Conservation (phyloP, 2,113 vertebrate genomes). For the Macrotus californicus region DNA sequence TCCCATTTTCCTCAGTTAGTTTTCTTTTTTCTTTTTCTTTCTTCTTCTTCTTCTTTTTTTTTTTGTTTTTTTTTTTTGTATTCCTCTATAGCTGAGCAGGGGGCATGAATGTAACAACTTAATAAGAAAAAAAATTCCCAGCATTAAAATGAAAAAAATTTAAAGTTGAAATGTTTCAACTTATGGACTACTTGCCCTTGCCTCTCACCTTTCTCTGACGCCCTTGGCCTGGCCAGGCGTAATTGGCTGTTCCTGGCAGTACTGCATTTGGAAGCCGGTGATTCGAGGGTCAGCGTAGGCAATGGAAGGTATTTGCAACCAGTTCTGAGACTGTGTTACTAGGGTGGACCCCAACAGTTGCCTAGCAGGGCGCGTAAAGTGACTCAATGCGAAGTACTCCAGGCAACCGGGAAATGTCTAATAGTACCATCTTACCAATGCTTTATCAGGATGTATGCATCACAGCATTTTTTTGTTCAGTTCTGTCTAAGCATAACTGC, state of each 20-base stretch:
- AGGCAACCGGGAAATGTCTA: not conserved
- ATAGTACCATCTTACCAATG: not conserved
- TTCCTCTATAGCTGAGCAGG: not conserved
- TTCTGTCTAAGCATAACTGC: not conserved
- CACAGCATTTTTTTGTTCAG: not conserved
- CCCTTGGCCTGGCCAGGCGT: not conserved
- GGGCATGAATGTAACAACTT: not conserved
- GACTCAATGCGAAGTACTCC: not conserved
- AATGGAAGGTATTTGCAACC: not conserved
- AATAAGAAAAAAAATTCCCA: not conserved
- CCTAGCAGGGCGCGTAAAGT: not conserved
- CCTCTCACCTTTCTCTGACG: not conserved
- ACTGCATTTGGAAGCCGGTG: constrained; percentile 10
- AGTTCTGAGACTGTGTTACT: not conserved
- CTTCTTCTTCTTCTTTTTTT: not conserved
- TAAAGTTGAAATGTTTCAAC: not conserved
- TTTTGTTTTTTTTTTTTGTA: not conserved
- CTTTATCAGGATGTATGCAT: not conserved
- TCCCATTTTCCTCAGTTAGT: not conserved
- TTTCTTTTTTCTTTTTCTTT: not conserved
- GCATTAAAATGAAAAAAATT: not conserved
- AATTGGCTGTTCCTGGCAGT: not conserved
- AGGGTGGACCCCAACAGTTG: not conserved
- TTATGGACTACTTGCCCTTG: no score
- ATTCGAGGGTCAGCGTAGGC: not conserved